A percentile compares a stretch with the other conserved stretches of the same genome.
Evolutionary conservation across 2,888 invertebrate genomes (phyloP).

Genomic region (Nomada ferruginata): DNA sequence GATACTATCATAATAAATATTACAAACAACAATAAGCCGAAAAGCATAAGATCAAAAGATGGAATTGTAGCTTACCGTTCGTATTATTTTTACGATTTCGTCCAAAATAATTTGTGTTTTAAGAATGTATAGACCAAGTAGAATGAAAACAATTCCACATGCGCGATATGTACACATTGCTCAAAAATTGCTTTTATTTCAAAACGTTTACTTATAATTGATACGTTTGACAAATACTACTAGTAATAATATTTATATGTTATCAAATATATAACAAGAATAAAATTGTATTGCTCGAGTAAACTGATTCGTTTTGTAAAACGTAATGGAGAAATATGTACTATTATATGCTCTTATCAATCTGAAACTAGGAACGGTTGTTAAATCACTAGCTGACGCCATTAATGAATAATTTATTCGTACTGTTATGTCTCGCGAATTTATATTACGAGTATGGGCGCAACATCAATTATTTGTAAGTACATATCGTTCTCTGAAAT

Average conservation of each 20-base stretch:
- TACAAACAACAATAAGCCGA: too few species aligned
- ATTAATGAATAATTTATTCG: constrained; percentile 30
- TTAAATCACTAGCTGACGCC: neutral
- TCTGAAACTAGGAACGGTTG: too few species aligned
- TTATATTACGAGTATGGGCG: neutral
- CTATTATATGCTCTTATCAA: too few species aligned
- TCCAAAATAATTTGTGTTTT: neutral
- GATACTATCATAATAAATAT: too few species aligned
- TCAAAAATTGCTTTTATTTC: neutral
- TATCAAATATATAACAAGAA: neutral
- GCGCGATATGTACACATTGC: neutral
- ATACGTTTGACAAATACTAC: neutral
- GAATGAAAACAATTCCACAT: neutral
- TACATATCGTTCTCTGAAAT: constrained; percentile 1
- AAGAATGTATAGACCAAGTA: neutral
- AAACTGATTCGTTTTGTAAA: neutral
- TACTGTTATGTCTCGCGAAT: constrained; percentile 8
- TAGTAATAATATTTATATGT: neutral
- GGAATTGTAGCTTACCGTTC: neutral
- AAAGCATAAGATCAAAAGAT: neutral
- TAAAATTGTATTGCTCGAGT: neutral
- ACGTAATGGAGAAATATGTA: neutral
- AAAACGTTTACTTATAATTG: neutral
- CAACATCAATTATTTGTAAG: constrained; percentile 29
- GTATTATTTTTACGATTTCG: neutral